Base-by-base conservation (phyloP, 2,888 invertebrate genomes). In the Drosophila nr. fundita region DNA sequence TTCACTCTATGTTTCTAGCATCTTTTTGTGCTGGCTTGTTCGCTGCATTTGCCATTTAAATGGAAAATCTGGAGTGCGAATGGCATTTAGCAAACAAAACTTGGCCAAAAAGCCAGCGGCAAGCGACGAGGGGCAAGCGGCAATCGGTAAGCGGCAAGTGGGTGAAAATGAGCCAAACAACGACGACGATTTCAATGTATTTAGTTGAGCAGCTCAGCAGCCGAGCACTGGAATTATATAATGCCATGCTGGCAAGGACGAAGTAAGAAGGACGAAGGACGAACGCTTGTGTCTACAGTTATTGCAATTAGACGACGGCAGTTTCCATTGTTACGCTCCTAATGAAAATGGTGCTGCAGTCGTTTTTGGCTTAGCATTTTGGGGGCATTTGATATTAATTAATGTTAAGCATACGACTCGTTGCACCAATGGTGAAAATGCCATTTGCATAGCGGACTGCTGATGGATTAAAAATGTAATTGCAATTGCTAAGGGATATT, bases 401-500 rank as follows among this genome's bases (percentile, higher is more conserved):
- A 88, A 88, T 83, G 65, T 82, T 83, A 85, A 85, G 77, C 75
- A 85, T 69, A 79, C 82, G 83, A 68, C 53, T 48, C 67, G 66
- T 48, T 63, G 63, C 52, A 53, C 24, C 60, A 67, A 57, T 73
- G 58, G 48, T 58, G 10, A 8, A 36, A 53, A 15, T 62, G 29
- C 49, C 74, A 84, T 85, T 78, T 85, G 76, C 81, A 83, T 72
- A 69, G 55, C 38, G n/a, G 2, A 8, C 6, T 34, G 53, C 53
- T 85, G 86, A 87, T 85, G 83, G 85, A 85, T 85, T 86, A 85
- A 85, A 87, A 83, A 82, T 76, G 68, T 70, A 87, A 82, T 87
- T 82, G 66, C 70, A 61, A 48, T 61, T 55, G 7, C 21, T 40
- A 38, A 7, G 18, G 13, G 21, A 49, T 15, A 13, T n/a, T 67